Base-by-base conservation (phyloP, 2,797 vertebrate genomes). In the Acanthopagrus latus region DNA sequence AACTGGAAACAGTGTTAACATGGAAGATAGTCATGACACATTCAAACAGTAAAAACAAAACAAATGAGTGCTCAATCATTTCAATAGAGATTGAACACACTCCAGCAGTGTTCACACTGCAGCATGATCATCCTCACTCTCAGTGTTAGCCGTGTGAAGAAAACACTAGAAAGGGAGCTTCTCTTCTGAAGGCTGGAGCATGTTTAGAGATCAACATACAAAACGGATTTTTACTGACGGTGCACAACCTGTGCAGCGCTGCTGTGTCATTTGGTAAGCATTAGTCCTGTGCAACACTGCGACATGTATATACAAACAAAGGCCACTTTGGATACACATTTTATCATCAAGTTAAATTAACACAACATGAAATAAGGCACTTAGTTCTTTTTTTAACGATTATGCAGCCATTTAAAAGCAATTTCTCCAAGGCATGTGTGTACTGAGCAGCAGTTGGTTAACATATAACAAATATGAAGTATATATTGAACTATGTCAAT, bases 311-410 rank as follows among this genome's bases (percentile, higher is more conserved):
- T 18, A 65, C 5, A 50, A 43, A 64, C 21, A 56, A 64, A 76
- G 59, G 56, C 74, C 58, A 59, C 57, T 38, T 18, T 46, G 21
- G 58, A 18, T 23, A 16, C 3, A 46, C 4, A 18, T 21, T 5
- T 4, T 9, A n/a, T 50, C 13, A 48, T 33, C 33, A 33, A 33
- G 9, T 51, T 46, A 64, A 54, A 72, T 62, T 23, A 64, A 63
- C 47, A 33, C 17, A 46, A 52, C 12, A 2, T 21, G 4, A 63
- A 59, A 68, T 54, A 83, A 87, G 76, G 82, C 82, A 84, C 82
- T 47, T 47, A 10, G 0, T 57, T 2, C 27, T 44, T 4, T 47
- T 17, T 57, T 2, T 41, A 33, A 71, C 48, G 41, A 71, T 48
- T 20, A 23, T 21, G 14, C 1, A 1, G 58, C 18, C 0, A 4